phyloP scores from a whole-genome alignment of 2,797 vertebrate genomes.

The Hybognathus amarus region DNA sequence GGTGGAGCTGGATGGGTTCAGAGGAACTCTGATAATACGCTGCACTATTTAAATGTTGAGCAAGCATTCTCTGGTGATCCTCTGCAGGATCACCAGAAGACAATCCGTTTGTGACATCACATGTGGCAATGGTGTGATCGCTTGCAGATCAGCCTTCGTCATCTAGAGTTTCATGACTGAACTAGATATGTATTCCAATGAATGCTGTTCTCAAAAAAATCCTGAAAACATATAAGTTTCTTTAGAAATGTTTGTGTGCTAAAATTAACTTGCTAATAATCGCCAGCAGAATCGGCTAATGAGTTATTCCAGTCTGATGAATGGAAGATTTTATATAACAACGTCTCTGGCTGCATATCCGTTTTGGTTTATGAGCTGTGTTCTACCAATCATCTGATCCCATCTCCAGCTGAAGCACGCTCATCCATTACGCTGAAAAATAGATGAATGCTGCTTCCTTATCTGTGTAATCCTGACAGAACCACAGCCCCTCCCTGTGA shows the following conservation, averaged over 20 bases:
- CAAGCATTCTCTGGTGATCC: too few species aligned
- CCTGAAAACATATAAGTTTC: too few species aligned
- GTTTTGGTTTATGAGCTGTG: constrained; percentile 62
- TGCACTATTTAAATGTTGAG: too few species aligned
- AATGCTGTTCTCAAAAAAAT: too few species aligned
- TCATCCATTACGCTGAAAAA: constrained; percentile 69
- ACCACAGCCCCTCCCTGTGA: constrained; percentile 28
- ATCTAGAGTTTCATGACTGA: too few species aligned
- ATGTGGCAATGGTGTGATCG: too few species aligned
- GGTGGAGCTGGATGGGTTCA: too few species aligned
- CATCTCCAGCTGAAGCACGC: constrained; percentile 57
- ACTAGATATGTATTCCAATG: too few species aligned
- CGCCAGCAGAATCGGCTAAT: neutral
- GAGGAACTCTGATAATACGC: too few species aligned
- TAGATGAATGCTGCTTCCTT: constrained; percentile 69
- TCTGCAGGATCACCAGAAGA: too few species aligned
- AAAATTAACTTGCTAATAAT: neutral
- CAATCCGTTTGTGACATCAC: too few species aligned
- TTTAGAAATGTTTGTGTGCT: neutral
- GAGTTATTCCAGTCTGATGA: neutral
- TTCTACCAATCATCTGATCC: constrained; percentile 71
- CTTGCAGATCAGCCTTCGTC: too few species aligned
- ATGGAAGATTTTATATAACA: neutral
- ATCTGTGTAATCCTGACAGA: constrained; percentile 62
- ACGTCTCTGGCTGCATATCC: constrained; percentile 11